Conservation (phyloP, 2,888 invertebrate genomes). For the Fissipunctia ypsillon region DNA sequence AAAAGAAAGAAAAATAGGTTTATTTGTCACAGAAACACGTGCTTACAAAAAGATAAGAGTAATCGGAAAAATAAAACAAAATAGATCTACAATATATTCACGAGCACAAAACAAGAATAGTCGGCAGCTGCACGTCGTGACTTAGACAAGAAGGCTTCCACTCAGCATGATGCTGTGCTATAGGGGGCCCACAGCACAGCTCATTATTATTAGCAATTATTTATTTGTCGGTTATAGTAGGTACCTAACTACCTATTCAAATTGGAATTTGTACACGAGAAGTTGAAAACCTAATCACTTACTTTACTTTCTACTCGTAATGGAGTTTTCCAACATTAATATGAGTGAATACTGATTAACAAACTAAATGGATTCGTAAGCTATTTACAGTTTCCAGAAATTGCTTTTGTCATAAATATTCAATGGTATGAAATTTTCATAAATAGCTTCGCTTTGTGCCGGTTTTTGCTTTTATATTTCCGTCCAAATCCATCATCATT, state of each 20-base stretch:
- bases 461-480: not conserved
- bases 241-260: constrained; percentile 7
- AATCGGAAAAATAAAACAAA: too few species aligned
- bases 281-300: constrained; percentile 21
- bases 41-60: too few species aligned
- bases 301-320: constrained; percentile 37
- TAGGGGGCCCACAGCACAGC: too few species aligned
- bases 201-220: too few species aligned
- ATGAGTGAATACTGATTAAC: constrained; percentile 36
- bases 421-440: not conserved
- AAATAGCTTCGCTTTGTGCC: not conserved
- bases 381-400: constrained; percentile 21
- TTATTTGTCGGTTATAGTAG: not conserved
- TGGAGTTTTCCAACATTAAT: constrained; percentile 25
- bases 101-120: too few species aligned
- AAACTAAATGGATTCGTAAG: constrained; percentile 33
- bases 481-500: not conserved
- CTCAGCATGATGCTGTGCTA: too few species aligned
- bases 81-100: too few species aligned
- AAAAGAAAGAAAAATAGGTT: too few species aligned
- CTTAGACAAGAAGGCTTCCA: too few species aligned
- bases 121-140: too few species aligned
- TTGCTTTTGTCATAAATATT: constrained; percentile 8
- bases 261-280: not conserved
- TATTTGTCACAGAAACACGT: too few species aligned